Percentiles rank a stretch among this genome's conserved stretches.
phyloP scores from a whole-genome alignment of 92 coral and sea anemone genomes.

The Parazoanthus swiftii region DNA sequence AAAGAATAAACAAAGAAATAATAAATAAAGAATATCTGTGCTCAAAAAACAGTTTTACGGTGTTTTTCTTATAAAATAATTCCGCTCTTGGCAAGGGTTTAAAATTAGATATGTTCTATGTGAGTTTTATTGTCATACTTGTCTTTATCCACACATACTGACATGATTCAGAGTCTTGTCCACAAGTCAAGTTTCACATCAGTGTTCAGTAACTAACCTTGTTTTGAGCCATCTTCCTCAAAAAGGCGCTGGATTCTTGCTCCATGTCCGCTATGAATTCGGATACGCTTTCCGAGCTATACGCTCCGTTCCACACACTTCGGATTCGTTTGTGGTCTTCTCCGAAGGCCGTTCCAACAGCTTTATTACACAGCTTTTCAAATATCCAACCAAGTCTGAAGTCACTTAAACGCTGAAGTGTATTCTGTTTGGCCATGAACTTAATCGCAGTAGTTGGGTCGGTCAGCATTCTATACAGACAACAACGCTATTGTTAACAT shows the following conservation, averaged over 20 bases:
- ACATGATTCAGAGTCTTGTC: too few species aligned
- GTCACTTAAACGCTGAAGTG: slow-evolving; percentile 59
- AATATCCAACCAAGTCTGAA: slow-evolving; percentile 66
- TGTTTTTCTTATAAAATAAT: too few species aligned
- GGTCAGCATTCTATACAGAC: slow-evolving; percentile 53
- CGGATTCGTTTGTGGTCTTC: slow-evolving; percentile 65
- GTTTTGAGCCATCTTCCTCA: slow-evolving; percentile 11
- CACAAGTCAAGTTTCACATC: too few species aligned
- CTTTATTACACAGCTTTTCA: slow-evolving; percentile 52
- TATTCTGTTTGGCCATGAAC: slow-evolving; percentile 74
- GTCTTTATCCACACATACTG: too few species aligned
- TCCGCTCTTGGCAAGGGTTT: too few species aligned
- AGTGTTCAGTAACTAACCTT: not conserved
- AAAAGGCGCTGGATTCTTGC: slow-evolving; percentile 51
- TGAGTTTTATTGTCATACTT: too few species aligned
- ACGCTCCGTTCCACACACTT: slow-evolving; percentile 53
- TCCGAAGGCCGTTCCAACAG: slow-evolving; percentile 70
- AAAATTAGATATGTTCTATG: too few species aligned
- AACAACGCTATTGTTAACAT: not conserved
- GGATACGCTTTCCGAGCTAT: slow-evolving; percentile 63
- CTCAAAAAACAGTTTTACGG: too few species aligned
- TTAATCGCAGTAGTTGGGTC: slow-evolving; percentile 66
- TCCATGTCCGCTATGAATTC: slow-evolving; percentile 58
- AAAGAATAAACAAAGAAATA: too few species aligned
- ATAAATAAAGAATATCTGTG: too few species aligned